phyloP scores from a whole-genome alignment of 2,888 invertebrate genomes.

The Chrysomela aeneicollis region DNA sequence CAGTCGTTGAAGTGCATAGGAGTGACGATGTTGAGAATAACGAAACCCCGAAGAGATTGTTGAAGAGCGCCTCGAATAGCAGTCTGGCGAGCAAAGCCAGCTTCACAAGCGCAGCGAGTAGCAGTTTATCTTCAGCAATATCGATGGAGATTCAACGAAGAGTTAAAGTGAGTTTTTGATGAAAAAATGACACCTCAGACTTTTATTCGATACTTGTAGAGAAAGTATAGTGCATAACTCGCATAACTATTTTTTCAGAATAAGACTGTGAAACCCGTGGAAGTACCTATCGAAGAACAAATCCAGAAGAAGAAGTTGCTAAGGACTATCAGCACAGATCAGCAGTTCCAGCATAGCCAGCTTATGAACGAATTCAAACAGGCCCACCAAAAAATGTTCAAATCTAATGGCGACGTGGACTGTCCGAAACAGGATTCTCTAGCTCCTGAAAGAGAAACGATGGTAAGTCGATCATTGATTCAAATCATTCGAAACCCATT shows the following conservation, averaged over 20 bases:
- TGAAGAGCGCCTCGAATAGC: slow-evolving; percentile 58
- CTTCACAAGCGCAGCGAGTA: slow-evolving; percentile 56
- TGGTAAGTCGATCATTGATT: slow-evolving; percentile 28
- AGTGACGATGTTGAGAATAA: slow-evolving; percentile 58
- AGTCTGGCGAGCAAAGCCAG: slow-evolving; percentile 58
- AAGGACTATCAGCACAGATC: slow-evolving; percentile 67
- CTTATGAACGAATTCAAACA: slow-evolving; percentile 91
- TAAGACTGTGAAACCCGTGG: slow-evolving; percentile 47
- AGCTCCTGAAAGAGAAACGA: slow-evolving; percentile 32
- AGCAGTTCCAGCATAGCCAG: slow-evolving; percentile 75
- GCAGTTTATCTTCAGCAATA: slow-evolving; percentile 74
- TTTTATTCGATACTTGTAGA: no score
- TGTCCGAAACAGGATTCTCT: slow-evolving; percentile 26
- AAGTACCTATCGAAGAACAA: slow-evolving; percentile 58
- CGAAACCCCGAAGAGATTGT: slow-evolving; percentile 45
- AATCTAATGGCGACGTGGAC: slow-evolving; percentile 50
- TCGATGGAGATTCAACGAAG: slow-evolving; percentile 74
- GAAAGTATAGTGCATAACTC: no score
- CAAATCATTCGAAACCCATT: no score
- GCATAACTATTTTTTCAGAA: slow-evolving; percentile 46
- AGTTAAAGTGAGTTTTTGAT: slow-evolving; percentile 67
- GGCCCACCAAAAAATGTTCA: slow-evolving; percentile 88
- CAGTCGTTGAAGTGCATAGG: slow-evolving; percentile 80
- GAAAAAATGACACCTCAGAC: no score
- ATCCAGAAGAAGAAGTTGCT: slow-evolving; percentile 58